Conservation (phyloP, 2,113 vertebrate genomes). For the Eudyptes chrysolophus region DNA sequence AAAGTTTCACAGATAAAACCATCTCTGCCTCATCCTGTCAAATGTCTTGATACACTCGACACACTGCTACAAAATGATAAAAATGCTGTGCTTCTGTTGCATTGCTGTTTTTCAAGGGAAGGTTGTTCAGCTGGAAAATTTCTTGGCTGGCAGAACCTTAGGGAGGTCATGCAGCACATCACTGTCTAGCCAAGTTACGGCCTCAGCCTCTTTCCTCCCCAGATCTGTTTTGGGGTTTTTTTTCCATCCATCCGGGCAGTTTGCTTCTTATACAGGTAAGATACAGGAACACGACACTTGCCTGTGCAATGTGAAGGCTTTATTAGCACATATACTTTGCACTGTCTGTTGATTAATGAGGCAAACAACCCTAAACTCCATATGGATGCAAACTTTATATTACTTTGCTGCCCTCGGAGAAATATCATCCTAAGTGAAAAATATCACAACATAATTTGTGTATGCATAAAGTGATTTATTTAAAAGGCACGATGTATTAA, state of each 20-base stretch:
- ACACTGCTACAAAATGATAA: neutral
- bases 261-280: neutral
- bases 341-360: neutral
- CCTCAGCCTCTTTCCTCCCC: neutral
- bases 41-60: neutral
- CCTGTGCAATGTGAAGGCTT: neutral
- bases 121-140: neutral
- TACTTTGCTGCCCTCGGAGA: neutral
- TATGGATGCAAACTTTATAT: neutral
- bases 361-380: neutral
- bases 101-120: neutral
- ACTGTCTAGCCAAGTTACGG: neutral
- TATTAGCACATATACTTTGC: neutral
- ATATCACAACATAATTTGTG: neutral
- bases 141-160: neutral
- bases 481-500: neutral
- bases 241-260: neutral
- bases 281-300: neutral
- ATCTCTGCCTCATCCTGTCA: neutral
- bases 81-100: neutral
- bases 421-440: neutral
- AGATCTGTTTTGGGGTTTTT: neutral
- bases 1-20: neutral
- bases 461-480: conserved; percentile 7
- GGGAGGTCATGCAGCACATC: neutral